Conservation (phyloP, 2,888 invertebrate genomes). For the Agapostemon virescens region DNA sequence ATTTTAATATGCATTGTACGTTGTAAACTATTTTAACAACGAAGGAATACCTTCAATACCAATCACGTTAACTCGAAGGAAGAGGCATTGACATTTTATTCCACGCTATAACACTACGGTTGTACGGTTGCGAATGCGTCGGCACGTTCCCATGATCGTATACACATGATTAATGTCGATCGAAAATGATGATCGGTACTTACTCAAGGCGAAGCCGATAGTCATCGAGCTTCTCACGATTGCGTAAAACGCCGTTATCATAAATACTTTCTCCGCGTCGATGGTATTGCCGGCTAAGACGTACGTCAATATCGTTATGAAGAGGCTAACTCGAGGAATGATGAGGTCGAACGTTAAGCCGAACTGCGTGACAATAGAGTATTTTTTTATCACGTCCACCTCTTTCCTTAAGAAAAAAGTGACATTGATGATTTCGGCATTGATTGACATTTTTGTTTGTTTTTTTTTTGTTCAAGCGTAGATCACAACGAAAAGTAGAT, state of each 20-base stretch:
- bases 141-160: background rate
- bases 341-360: constrained; percentile 85
- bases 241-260: constrained; percentile 88
- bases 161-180: background rate
- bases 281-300: constrained; percentile 84
- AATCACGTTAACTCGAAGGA: too few relatives aligned
- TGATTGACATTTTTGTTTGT: background rate
- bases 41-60: too few relatives aligned
- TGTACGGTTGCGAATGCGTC: background rate
- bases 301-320: constrained; percentile 85
- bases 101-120: background rate
- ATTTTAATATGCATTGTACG: background rate
- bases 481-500: background rate
- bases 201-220: constrained; percentile 84
- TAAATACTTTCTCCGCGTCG: constrained; percentile 87
- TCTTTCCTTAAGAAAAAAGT: constrained; percentile 77
- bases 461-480: too few relatives aligned
- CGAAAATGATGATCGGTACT: constrained; percentile 29
- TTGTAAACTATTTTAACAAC: background rate
- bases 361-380: constrained; percentile 83
- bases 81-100: background rate
- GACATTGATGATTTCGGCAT: background rate
- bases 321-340: constrained; percentile 86
- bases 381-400: constrained; percentile 79
- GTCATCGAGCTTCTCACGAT: constrained; percentile 88